Conservation (phyloP, 2,888 invertebrate species). For the Tetropium fuscum region DNA sequence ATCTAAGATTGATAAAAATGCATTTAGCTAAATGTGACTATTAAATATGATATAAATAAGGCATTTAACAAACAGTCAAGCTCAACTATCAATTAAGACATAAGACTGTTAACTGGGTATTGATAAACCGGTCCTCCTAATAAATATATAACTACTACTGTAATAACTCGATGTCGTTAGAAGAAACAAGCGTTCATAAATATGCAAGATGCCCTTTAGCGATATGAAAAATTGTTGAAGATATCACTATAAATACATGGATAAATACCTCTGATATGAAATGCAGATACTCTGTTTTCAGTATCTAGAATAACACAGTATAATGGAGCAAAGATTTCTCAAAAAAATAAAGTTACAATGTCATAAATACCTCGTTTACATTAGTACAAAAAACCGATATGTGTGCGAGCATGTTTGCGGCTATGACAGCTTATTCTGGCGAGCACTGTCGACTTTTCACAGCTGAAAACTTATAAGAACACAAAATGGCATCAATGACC, state of each 20-base stretch:
- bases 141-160: no score
- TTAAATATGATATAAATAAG: no score
- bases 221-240: no score
- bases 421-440: constrained; percentile 41
- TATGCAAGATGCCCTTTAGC: no score
- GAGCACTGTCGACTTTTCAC: constrained; percentile 43
- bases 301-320: constrained; percentile 40
- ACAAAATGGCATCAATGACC: constrained; percentile 47
- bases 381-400: constrained; percentile 48
- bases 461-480: constrained; percentile 55
- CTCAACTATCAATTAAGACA: no score
- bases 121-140: no score
- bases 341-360: constrained; percentile 31
- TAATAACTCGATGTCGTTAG: no score
- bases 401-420: constrained; percentile 40
- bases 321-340: constrained; percentile 26
- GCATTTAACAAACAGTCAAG: no score
- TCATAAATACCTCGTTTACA: constrained; percentile 52
- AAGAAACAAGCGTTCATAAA: no score
- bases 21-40: no score
- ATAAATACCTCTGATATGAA: constrained; percentile 50
- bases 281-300: constrained; percentile 44
- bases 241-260: constrained; percentile 36
- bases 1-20: no score
- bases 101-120: no score